Base-by-base conservation (phyloP, 2,797 vertebrate genomes). In the Centropyge bicolor region DNA sequence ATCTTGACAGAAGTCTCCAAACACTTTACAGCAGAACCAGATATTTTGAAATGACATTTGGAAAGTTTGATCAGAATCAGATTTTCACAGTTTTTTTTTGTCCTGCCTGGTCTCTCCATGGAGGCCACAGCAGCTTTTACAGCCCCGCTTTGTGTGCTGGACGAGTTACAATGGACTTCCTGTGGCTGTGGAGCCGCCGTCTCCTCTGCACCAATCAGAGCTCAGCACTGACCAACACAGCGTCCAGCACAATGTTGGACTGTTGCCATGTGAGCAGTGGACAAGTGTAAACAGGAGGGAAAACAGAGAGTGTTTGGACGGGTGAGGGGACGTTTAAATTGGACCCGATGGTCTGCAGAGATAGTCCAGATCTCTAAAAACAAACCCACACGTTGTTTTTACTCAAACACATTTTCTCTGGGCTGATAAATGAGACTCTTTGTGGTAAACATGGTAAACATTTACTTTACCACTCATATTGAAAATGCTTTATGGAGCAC, bases 161-260 rank as follows among this genome's bases (percentile, higher is more conserved):
- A 66, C 35, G 38, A 56, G 64, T 65, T 1, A 90, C 85, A 86
- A 88, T 83, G 52, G 81, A 84, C 91, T 84, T 88, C 85, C 89
- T 88, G 86, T 79, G 61, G 52, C 78, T 65, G 62, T 1, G 16
- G 82, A 76, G 79, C 71, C 16, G 31, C 54, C 6, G 24, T 76
- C 78, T 76, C 55, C 74, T 81, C 60, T 55, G 69, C 72, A 74
- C 85, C 87, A 88, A 88, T 87, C 80, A 70, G 65, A 76, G 72
- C 49, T 43, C 40, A 4, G 74, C 48, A 10, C 81, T 46, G 80
- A 80, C 68, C 77, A 6, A 6, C 82, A n/a, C 78, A 11, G 74
- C 20, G 35, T 73, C 68, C 76, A 40, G 79, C 64, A 81, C 84
- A 78, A 72, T 67, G 82, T 59, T 78, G 88, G 86, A 46, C 59